phyloP scores from a whole-genome alignment of 2,888 invertebrate genomes.

The Alviniconcha strummeri region DNA sequence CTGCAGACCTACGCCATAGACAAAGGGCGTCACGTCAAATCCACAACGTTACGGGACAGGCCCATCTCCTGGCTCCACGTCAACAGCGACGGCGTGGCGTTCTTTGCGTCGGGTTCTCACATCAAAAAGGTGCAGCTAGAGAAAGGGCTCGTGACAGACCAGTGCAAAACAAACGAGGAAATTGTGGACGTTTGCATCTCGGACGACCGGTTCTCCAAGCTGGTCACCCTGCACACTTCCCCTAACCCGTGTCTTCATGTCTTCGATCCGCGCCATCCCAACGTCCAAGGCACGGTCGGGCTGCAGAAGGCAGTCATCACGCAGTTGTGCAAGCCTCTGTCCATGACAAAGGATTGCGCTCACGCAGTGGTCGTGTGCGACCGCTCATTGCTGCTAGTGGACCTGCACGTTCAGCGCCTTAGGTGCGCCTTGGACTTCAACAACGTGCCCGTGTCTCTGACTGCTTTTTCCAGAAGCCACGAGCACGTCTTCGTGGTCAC shows the following conservation, averaged over 20 bases:
- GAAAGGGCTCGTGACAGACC: constrained; percentile 26
- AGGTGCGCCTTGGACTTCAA: constrained; percentile 27
- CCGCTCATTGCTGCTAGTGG: constrained; percentile 35
- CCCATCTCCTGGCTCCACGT: constrained; percentile 38
- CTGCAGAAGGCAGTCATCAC: constrained; percentile 26
- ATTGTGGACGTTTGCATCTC: constrained; percentile 37
- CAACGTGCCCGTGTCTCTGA: constrained; percentile 36
- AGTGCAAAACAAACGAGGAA: constrained; percentile 17
- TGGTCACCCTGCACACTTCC: constrained; percentile 30
- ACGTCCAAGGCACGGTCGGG: background rate
- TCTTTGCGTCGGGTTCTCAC: constrained; percentile 23
- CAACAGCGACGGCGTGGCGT: constrained; percentile 26
- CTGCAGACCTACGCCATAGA: constrained; percentile 33
- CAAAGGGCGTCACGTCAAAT: constrained; percentile 34
- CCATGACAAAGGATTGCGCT: constrained; percentile 25
- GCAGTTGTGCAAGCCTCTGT: constrained; percentile 7
- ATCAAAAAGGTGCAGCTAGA: constrained; percentile 36
- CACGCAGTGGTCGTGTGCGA: constrained; percentile 24
- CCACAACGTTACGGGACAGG: constrained; percentile 26
- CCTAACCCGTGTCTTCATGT: constrained; percentile 18
- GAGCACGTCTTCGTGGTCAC: constrained; percentile 44
- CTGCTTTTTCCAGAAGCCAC: constrained; percentile 41
- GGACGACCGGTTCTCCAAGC: constrained; percentile 3
- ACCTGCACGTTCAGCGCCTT: constrained; percentile 22
- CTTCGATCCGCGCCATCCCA: constrained; percentile 29